These are phyloP conservation scores for Dasyprocta punctata DNA, from an alignment of 2,113 vertebrate genomes.

Conservation along the genomic window DNA sequence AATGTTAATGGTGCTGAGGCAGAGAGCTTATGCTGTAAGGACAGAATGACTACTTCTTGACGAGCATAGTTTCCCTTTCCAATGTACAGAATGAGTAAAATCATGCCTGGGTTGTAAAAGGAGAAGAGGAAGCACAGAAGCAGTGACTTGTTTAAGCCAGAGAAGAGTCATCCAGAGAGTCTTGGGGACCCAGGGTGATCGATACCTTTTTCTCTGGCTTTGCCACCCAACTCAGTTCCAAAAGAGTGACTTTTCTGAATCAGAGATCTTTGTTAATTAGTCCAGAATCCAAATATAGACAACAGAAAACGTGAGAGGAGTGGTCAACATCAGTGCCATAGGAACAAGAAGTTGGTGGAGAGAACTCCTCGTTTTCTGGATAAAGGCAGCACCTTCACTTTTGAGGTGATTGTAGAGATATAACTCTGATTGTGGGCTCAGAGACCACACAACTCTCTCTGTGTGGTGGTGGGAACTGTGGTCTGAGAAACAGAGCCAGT, in stretches of 20 bases:
- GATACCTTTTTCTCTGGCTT: neutral
- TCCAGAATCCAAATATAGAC: neutral
- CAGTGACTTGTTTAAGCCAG: neutral
- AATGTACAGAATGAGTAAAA: neutral
- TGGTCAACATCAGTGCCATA: neutral
- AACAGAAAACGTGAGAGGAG: neutral
- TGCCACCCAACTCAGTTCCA: neutral
- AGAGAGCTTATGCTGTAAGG: neutral
- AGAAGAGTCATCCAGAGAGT: rapidly evolving
- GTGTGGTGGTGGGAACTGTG: rapidly evolving
- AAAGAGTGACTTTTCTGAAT: neutral
- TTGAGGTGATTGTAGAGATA: neutral
- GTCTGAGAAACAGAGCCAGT: no score
- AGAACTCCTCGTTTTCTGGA: neutral
- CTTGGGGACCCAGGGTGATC: neutral
- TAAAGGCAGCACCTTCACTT: neutral
- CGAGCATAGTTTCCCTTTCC: neutral
- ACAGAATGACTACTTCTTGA: neutral
- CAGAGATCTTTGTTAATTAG: neutral
- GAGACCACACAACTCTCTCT: neutral
- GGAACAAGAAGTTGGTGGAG: no score
- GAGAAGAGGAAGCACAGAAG: neutral
- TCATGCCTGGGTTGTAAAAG: no score
- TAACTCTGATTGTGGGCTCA: neutral
- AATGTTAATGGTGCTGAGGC: neutral